Evolutionary conservation across 2,888 invertebrate species (phyloP).

Genomic region (Epistrophe eligans): DNA sequence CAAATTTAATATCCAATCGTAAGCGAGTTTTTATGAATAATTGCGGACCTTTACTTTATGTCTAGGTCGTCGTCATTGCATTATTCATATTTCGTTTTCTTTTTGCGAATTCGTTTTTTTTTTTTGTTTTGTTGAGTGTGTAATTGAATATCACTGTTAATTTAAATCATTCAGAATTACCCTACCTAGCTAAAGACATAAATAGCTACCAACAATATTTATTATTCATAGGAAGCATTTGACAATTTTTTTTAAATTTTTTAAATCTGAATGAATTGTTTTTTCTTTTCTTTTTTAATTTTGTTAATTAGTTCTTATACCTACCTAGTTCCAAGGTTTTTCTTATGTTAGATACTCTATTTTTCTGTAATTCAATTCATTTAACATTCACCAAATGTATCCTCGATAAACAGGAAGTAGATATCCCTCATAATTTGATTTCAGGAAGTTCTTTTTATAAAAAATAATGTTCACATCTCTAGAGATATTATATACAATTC

Average conservation of each 20-base stretch:
- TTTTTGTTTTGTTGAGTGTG: background rate
- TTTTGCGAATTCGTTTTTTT: background rate
- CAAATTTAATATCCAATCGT: background rate
- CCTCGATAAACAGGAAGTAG: slow-evolving; percentile 1
- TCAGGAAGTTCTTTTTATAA: background rate
- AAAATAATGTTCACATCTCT: background rate
- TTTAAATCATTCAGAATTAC: background rate
- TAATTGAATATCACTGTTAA: background rate
- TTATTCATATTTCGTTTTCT: slow-evolving; percentile 10
- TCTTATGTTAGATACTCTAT: background rate
- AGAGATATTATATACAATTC: background rate
- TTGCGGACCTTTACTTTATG: background rate
- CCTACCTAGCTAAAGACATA: too few species aligned
- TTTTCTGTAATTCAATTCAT: background rate
- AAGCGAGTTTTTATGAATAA: background rate
- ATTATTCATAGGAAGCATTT: background rate
- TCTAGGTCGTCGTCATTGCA: background rate
- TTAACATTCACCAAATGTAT: background rate
- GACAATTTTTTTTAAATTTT: background rate
- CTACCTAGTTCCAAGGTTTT: background rate
- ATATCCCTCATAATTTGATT: background rate
- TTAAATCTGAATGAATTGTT: background rate
- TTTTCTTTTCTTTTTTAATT: background rate
- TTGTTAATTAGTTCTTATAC: background rate
- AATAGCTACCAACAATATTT: too few species aligned